Conservation (phyloP, 37 sponge, comb jelly and placozoan genomes). For the Cladorhizidae sp. region DNA sequence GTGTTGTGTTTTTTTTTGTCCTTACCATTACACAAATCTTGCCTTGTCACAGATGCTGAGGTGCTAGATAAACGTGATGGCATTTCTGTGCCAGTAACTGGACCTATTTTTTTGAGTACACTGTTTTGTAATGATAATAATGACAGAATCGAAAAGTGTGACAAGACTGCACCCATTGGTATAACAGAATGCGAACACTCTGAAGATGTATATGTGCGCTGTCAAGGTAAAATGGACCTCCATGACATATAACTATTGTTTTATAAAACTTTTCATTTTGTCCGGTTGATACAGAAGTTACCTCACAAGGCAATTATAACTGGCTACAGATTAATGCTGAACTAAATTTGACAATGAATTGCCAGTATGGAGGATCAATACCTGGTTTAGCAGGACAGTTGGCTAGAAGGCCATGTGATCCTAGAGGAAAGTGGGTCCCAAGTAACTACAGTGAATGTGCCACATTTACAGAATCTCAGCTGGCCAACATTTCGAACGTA, state of each 20-base stretch:
- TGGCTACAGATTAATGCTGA: slow-evolving; percentile 7
- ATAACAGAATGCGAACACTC: slow-evolving; percentile 7
- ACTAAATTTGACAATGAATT: background rate
- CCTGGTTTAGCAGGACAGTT: background rate
- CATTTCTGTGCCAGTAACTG: background rate
- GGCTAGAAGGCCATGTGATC: slow-evolving; percentile 14
- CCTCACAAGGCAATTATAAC: background rate
- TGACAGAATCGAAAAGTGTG: background rate
- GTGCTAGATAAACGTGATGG: background rate
- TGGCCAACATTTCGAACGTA: slow-evolving; percentile 12
- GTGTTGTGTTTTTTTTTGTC: background rate
- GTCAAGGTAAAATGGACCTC: slow-evolving; percentile 19
- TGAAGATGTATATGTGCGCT: slow-evolving; percentile 23
- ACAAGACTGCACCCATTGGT: background rate
- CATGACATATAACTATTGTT: too few species aligned
- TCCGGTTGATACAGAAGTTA: background rate
- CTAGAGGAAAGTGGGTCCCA: slow-evolving; percentile 2
- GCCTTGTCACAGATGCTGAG: background rate
- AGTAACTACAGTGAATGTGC: slow-evolving; percentile 2
- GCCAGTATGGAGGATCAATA: slow-evolving; percentile 15
- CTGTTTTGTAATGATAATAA: slow-evolving; percentile 10
- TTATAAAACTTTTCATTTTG: slow-evolving; percentile 4
- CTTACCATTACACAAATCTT: too few species aligned
- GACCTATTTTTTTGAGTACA: slow-evolving; percentile 30
- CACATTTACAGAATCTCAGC: slow-evolving; percentile 10